Evolutionary conservation across 2,797 vertebrate genomes (phyloP).

Genomic region (Lagodon rhomboides): DNA sequence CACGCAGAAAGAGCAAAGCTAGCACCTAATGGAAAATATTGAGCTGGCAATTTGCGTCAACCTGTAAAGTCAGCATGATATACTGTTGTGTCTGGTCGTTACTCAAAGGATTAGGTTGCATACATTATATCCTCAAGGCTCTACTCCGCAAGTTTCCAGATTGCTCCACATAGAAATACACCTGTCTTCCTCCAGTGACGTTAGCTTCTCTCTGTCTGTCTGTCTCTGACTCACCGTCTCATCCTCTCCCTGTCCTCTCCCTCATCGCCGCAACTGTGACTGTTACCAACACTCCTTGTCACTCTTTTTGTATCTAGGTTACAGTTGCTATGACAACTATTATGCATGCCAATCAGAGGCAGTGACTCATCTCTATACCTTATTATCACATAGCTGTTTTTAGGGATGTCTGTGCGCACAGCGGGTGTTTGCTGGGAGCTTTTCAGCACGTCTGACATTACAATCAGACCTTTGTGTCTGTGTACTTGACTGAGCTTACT

Average conservation of each 20-base stretch:
- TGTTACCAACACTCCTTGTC: conserved; percentile 67
- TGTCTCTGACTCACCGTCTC: conserved; percentile 53
- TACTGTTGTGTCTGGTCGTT: conserved; percentile 40
- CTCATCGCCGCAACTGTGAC: conserved; percentile 23
- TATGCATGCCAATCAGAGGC: conserved; percentile 67
- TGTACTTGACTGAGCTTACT: background rate
- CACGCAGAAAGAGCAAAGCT: conserved; percentile 48
- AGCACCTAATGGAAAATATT: conserved; percentile 66
- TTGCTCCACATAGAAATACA: conserved; percentile 35
- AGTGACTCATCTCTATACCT: conserved; percentile 69
- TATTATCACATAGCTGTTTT: conserved; percentile 33
- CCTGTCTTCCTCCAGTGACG: background rate
- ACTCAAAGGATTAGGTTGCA: conserved; percentile 67
- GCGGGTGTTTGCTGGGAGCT: conserved; percentile 15
- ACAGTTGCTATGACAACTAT: conserved; percentile 75
- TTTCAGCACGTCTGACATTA: conserved; percentile 15
- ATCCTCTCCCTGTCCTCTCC: conserved; percentile 44
- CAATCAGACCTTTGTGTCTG: background rate
- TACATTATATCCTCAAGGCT: conserved; percentile 16
- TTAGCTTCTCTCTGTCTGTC: conserved; percentile 12
- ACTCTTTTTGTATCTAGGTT: conserved; percentile 65
- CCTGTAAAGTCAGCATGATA: conserved; percentile 66
- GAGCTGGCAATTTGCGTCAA: conserved; percentile 62
- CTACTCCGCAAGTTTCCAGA: conserved; percentile 25
- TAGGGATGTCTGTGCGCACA: conserved; percentile 1